Evolutionary conservation across 2,888 invertebrate genomes (phyloP).

Genomic region (Drosophila kambysellisi): DNA sequence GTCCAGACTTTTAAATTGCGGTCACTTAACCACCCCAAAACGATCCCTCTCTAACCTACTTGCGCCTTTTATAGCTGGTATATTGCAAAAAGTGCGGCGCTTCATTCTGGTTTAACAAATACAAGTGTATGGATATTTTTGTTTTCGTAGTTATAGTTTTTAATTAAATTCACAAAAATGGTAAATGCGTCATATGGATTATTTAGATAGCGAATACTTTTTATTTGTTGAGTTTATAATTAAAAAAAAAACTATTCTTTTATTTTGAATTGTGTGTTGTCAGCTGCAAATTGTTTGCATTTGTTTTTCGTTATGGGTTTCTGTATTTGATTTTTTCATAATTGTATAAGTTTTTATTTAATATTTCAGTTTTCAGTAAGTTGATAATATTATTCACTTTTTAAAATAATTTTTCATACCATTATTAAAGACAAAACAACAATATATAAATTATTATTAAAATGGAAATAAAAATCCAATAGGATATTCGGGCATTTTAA

Average conservation of each 20-base stretch:
- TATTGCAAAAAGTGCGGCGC: background rate
- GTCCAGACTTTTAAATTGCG: conserved; percentile 18
- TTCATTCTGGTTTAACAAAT: conserved; percentile 22
- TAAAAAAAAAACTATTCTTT: background rate
- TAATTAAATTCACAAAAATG: conserved; percentile 36
- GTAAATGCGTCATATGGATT: conserved; percentile 7
- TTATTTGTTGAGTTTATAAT: background rate
- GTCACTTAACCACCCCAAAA: background rate
- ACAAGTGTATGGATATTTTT: conserved; percentile 2
- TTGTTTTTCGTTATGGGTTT: background rate
- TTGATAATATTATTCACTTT: background rate
- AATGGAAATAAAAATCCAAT: background rate
- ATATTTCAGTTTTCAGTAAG: background rate
- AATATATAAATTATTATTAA: background rate
- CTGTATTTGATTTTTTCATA: background rate
- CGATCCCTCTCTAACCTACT: background rate
- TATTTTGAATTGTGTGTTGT: background rate
- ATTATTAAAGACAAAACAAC: background rate
- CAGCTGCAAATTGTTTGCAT: background rate
- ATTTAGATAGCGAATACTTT: background rate
- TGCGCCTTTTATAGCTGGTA: background rate
- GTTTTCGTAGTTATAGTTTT: conserved; percentile 23
- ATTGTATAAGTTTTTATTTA: background rate
- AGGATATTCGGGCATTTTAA: background rate
- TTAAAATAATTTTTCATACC: background rate